phyloP scores from a whole-genome alignment of 2,113 vertebrate genomes.

The Paralichthys olivaceus region DNA sequence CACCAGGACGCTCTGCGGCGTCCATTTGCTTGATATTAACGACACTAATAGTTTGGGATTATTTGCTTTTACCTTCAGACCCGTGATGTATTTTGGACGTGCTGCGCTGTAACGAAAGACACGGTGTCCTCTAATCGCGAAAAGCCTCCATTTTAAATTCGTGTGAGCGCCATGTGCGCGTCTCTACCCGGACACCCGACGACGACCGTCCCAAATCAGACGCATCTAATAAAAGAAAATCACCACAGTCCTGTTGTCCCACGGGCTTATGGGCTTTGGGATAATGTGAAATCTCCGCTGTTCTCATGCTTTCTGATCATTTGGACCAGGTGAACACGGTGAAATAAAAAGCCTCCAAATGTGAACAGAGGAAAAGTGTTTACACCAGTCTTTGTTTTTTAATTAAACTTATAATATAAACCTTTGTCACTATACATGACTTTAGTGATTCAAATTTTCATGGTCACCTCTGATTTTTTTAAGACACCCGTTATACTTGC shows the following conservation, averaged over 20 bases:
- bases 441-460: background rate
- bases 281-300: background rate
- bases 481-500: background rate
- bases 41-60: too few species aligned
- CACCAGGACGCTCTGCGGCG: background rate
- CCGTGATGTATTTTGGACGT: background rate
- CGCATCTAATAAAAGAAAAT: background rate
- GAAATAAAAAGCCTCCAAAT: background rate
- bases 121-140: background rate
- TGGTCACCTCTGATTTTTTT: background rate
- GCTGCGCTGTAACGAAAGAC: background rate
- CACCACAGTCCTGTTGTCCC: background rate
- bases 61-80: background rate
- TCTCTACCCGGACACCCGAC: background rate
- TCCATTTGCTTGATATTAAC: too few species aligned
- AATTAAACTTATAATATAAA: background rate
- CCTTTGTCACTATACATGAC: background rate
- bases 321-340: background rate
- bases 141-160: conserved; percentile 30
- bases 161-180: background rate
- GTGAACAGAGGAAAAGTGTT: too few species aligned
- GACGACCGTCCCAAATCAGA: conserved; percentile 18
- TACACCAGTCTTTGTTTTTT: too few species aligned
- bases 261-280: background rate
- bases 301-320: background rate